Evolutionary conservation across 2,797 vertebrate species (phyloP), one percentile per base, ranked within the genome.

Genomic region (Dendrocincla tyrannina): DNA sequence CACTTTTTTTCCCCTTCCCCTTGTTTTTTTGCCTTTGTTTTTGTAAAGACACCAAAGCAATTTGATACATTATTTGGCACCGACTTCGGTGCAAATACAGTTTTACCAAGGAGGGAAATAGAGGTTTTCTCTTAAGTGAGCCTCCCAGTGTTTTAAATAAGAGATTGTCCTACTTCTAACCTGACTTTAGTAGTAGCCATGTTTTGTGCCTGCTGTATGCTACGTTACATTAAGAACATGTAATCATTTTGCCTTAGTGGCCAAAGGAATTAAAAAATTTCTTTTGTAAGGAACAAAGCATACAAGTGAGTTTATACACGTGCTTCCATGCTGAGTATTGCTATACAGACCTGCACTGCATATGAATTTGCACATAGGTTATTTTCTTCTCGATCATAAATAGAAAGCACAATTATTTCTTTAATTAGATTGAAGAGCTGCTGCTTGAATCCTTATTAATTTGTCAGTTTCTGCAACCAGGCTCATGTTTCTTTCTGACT

Each of bases 1-100:
- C 42, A 5, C 1, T 52, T 19, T 33, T 32, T 47, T 41, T 20
- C 2, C 2, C 5, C 4, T 3, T 6, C 23, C 11, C 9, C 5
- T 8, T 27, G 30, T 37, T 3, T 66, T 18, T 68, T n/a, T 19
- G 8, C 27, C 27, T 47, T 68, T 17, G 44, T 16, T 28, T 62
- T 59, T 6, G 1, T 62, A 28, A 69, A 33, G 18, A 82, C 23
- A 68, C 28, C 23, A 64, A 76, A 82, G 24, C 37, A 52, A 53
- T 80, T 87, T 41, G 11, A 4, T 78, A 17, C 4, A 13, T 67
- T 88, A 58, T 59, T 81, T 81, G 66, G 28, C 33, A 75, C 11
- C 11, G 24, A 16, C 33, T 75, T 85, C 37, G 25, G 15, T 76
- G 46, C 58, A 82, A 85, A 55, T 47, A 42, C 27, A 28, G 24